Evolutionary conservation across 2,888 invertebrate genomes (phyloP), one percentile per base, ranked within the genome.

Genomic region (Leptinotarsa tumamoca): DNA sequence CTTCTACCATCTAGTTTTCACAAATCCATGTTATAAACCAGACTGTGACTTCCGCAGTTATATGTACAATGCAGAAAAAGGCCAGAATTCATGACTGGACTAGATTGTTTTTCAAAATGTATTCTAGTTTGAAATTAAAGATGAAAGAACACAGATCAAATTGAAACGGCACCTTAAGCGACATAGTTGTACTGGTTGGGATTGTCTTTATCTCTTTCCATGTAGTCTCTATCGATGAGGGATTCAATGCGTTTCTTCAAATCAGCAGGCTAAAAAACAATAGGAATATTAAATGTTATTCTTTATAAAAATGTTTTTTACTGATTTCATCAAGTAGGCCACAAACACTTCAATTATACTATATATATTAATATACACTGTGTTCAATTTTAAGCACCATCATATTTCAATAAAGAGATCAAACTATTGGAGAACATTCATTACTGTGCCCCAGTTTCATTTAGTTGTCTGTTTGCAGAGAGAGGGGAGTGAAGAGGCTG

Each of bases 101-200:
- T 83, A 82, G 82, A 83, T 71, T 66, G 71, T 76, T 79, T 71
- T 74, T 72, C 58, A 74, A 79, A 75, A 52, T 73, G 68, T 68
- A 50, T 73, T n/a, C 69, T 71, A 72, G 67, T 61, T 69, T 49
- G 27, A 61, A 73, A 78, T 63, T 50, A 78, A 70, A 61, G 67
- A 78, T 56, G 66, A 70, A 71, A 75, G 74, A 73, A 78, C 74
- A 78, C 72, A 74, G 69, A 75, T 78, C 67, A 74, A 78, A 72
- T 67, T 63, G 63, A 49, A 69, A 72, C 68, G 51, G 52, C 63
- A 67, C 50, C 68, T 93, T 97, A 99, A 87, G 99, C 98, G 87
- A 99, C 98, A 89, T 99, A 99, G 90, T 98, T 97, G 91, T 99
- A 99, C 89, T 96, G 95, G 89, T 98, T 98, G 80, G 97, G 94